Evolutionary conservation across 2,888 invertebrate species (phyloP).

Genomic region (Anticlea derivata): DNA sequence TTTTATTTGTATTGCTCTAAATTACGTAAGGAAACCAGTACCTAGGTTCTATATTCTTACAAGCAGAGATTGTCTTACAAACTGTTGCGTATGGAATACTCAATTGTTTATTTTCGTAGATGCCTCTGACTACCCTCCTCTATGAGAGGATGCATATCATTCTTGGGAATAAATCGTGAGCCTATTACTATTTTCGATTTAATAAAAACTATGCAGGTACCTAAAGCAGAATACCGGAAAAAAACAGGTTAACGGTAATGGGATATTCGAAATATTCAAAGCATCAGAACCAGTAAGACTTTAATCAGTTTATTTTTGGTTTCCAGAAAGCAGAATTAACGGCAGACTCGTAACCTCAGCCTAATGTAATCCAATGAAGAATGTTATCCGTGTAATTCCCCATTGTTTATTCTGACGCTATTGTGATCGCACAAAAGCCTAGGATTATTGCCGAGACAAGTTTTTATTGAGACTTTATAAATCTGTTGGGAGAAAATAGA

Average conservation of each 20-base stretch:
- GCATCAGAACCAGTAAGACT: constrained; percentile 8
- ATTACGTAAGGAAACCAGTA: too few species aligned
- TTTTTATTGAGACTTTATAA: constrained; percentile 13
- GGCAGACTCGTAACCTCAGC: constrained; percentile 5
- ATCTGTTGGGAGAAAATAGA: constrained; percentile 10
- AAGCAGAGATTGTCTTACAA: too few species aligned
- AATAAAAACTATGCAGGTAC: too few species aligned
- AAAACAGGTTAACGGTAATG: not conserved
- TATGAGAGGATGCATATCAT: too few species aligned
- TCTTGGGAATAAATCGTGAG: too few species aligned
- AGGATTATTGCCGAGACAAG: constrained; percentile 17
- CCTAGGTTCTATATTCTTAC: too few species aligned
- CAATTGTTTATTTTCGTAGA: too few species aligned
- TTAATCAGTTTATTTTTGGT: constrained; percentile 18
- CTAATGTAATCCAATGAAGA: constrained; percentile 15
- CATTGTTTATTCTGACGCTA: constrained; percentile 23
- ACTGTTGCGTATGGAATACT: too few species aligned
- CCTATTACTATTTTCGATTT: too few species aligned
- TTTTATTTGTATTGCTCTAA: too few species aligned
- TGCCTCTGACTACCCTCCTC: too few species aligned
- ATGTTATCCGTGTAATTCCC: constrained; percentile 17
- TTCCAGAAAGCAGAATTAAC: constrained; percentile 16
- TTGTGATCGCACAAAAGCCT: constrained; percentile 26
- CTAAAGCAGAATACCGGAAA: not conserved
- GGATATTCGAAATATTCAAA: not conserved